phyloP scores from a whole-genome alignment of 1,140 invertebrate genomes.

The Hormaphis cornu region DNA sequence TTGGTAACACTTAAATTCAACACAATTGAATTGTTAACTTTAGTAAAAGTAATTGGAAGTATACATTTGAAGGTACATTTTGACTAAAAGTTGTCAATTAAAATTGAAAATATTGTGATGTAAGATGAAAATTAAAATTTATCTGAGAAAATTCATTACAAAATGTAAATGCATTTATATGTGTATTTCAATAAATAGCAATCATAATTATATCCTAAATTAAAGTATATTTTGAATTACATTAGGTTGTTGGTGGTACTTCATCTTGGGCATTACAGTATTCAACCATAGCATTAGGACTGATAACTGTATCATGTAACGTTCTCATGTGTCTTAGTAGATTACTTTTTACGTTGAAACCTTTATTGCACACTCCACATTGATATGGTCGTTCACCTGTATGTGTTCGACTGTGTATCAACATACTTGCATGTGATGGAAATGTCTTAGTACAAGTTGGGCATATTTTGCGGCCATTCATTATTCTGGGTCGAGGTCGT shows the following conservation, averaged over 20 bases:
- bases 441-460: slow-evolving; percentile 63
- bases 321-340: slow-evolving; percentile 61
- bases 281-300: slow-evolving; percentile 25
- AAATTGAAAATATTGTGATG: neutral
- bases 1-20: no score
- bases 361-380: slow-evolving; percentile 63
- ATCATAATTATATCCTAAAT: no score
- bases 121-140: neutral
- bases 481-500: slow-evolving; percentile 12
- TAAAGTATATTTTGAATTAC: neutral
- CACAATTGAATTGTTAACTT: neutral
- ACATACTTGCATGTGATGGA: slow-evolving; percentile 65
- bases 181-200: no score
- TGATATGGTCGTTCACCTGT: slow-evolving; percentile 55
- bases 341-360: slow-evolving; percentile 69
- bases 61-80: neutral
- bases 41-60: slow-evolving; percentile 7
- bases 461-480: slow-evolving; percentile 53
- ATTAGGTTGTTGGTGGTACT: slow-evolving; percentile 15
- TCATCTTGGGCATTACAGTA: slow-evolving; percentile 25
- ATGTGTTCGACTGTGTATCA: slow-evolving; percentile 46
- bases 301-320: slow-evolving; percentile 37
- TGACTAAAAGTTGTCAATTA: neutral
- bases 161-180: neutral
- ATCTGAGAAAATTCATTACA: neutral